A percentile compares a stretch with the other conserved stretches of the same genome.
phyloP scores from a whole-genome alignment of 2,888 invertebrate species.

The Chrysopilus asiliformis region DNA sequence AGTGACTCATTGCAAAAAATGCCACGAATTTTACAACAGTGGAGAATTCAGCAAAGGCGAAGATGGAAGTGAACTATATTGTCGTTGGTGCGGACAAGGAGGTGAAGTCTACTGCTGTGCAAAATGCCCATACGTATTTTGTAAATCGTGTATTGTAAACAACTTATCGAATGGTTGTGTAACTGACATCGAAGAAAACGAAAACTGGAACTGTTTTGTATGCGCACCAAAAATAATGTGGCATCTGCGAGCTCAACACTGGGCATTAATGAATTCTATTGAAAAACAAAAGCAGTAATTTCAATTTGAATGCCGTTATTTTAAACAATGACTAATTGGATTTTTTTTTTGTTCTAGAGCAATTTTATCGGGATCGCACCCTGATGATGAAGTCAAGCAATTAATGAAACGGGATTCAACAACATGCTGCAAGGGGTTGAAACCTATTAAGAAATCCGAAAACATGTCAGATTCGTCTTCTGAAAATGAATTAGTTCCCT shows the following conservation, averaged over 20 bases:
- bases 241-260: conserved; percentile 52
- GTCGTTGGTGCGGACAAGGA: conserved; percentile 73
- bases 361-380: conserved; percentile 20
- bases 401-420: conserved; percentile 25
- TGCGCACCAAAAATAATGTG: conserved; percentile 54
- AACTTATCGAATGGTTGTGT: conserved; percentile 54
- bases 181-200: conserved; percentile 57
- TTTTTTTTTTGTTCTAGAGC: conserved; percentile 14
- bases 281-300: conserved; percentile 40
- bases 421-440: conserved; percentile 26
- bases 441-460: no score
- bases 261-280: conserved; percentile 57
- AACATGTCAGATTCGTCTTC: conserved; percentile 19
- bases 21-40: conserved; percentile 65
- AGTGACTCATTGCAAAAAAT: conserved; percentile 56
- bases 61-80: conserved; percentile 70
- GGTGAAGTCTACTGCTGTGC: conserved; percentile 68
- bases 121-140: conserved; percentile 58
- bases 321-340: not conserved
- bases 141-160: conserved; percentile 62
- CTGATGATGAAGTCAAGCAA: conserved; percentile 23
- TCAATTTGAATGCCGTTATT: not conserved
- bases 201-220: conserved; percentile 69
- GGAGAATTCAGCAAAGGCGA: conserved; percentile 73
- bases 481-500: conserved; percentile 20